Evolutionary conservation across 2,888 invertebrate genomes (phyloP).

Genomic region (Drosophila affinis): DNA sequence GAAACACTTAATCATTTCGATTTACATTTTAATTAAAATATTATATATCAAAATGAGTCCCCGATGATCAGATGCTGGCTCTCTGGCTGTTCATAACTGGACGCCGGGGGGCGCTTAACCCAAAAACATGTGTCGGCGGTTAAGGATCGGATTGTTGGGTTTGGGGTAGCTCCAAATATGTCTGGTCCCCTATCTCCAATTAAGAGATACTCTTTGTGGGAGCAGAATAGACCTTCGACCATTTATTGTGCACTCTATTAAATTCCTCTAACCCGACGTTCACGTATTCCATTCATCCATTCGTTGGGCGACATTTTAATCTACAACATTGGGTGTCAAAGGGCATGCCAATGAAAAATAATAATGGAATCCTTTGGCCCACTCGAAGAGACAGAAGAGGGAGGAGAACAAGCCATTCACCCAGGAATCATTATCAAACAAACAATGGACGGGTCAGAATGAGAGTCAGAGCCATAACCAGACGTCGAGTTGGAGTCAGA

Average conservation of each 20-base stretch:
- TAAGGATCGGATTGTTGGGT: background rate
- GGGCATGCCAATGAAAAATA: constrained; percentile 73
- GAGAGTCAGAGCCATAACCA: constrained; percentile 14
- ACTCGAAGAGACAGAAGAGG: constrained; percentile 15
- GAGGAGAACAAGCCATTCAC: constrained; percentile 44
- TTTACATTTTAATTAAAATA: constrained; percentile 82
- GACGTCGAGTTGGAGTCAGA: background rate
- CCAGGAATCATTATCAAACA: constrained; percentile 71
- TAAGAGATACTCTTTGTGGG: constrained; percentile 1
- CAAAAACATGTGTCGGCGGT: constrained; percentile 28
- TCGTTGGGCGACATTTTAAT: constrained; percentile 37
- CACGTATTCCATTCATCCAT: background rate
- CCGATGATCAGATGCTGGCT: constrained; percentile 24
- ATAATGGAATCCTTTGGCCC: constrained; percentile 65
- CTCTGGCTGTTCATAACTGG: background rate
- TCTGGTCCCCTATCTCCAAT: background rate
- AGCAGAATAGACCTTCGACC: background rate
- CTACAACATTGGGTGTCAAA: constrained; percentile 57
- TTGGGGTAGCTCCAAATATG: constrained; percentile 13
- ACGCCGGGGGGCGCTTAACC: constrained; percentile 43
- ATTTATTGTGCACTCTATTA: constrained; percentile 24
- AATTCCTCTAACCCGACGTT: background rate
- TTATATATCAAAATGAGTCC: constrained; percentile 66
- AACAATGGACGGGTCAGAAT: constrained; percentile 51
- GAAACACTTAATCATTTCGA: constrained; percentile 77